Evolutionary conservation across 2,113 vertebrate species (phyloP).

Genomic region (Poecilia latipinna): DNA sequence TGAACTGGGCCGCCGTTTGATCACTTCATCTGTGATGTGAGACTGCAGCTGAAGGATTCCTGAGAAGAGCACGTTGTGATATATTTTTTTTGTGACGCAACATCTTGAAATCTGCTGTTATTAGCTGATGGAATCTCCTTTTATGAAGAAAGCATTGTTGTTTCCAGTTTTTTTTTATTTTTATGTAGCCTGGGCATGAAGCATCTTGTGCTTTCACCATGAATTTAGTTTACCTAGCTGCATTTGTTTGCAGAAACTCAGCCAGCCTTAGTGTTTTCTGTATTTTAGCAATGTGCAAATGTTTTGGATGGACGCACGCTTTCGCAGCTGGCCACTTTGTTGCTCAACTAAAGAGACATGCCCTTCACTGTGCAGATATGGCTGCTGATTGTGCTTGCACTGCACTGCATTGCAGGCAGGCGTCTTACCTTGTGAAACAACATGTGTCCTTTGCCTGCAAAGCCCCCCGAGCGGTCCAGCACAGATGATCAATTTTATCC

Average conservation of each 20-base stretch:
- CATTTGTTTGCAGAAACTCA: constrained; percentile 17
- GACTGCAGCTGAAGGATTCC: constrained; percentile 33
- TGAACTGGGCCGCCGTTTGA: constrained; percentile 48
- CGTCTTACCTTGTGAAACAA: constrained; percentile 69
- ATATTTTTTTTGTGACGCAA: constrained; percentile 63
- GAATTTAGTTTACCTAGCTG: constrained; percentile 25
- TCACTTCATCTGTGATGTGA: constrained; percentile 48
- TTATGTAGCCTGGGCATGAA: not conserved
- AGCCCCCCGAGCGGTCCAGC: constrained; percentile 42
- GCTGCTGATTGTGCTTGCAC: constrained; percentile 51
- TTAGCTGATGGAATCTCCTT: constrained; percentile 19
- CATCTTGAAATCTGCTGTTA: constrained; percentile 57
- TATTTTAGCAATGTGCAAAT: constrained; percentile 33
- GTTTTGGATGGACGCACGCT: constrained; percentile 54
- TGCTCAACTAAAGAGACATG: constrained; percentile 27
- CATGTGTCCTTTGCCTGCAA: constrained; percentile 59
- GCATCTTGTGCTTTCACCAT: not conserved
- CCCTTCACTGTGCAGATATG: constrained; percentile 38
- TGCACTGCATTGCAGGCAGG: constrained; percentile 71
- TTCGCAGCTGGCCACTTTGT: constrained; percentile 34
- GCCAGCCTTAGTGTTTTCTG: constrained; percentile 35
- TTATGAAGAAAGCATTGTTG: constrained; percentile 26
- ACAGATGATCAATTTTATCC: constrained; percentile 74
- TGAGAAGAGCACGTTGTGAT: constrained; percentile 34
- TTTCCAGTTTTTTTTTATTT: constrained; percentile 19